Evolutionary conservation across 2,113 vertebrate genomes (phyloP).

Genomic region (Zosterops lateralis): DNA sequence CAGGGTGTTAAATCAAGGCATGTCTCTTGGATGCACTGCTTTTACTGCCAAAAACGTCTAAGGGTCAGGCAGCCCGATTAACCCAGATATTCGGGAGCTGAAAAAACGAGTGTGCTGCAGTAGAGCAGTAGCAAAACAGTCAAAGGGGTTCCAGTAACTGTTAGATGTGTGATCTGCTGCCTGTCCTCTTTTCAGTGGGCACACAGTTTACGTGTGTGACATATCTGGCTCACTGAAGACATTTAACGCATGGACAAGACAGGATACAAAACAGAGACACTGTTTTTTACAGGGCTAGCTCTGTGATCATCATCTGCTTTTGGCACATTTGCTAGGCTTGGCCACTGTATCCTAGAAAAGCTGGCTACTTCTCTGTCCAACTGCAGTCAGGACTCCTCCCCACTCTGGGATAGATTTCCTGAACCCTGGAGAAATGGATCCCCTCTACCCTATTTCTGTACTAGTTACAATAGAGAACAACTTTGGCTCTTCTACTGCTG

Average conservation of each 20-base stretch:
- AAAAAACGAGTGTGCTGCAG: not conserved
- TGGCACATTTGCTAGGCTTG: not conserved
- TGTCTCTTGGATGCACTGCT: constrained; percentile 8
- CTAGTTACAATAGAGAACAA: not conserved
- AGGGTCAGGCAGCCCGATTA: constrained; percentile 42
- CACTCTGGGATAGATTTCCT: not conserved
- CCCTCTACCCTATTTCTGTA: not conserved
- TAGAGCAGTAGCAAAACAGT: not conserved
- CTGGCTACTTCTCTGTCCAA: not conserved
- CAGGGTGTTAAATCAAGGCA: constrained; percentile 41
- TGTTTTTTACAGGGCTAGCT: not conserved
- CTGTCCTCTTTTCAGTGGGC: not conserved
- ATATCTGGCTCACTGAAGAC: not conserved
- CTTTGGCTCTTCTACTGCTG: not conserved
- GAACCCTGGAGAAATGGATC: not conserved
- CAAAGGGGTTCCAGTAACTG: not conserved
- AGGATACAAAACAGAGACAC: not conserved
- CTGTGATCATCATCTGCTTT: not conserved
- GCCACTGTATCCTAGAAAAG: not conserved
- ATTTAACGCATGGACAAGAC: not conserved
- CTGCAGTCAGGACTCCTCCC: not conserved
- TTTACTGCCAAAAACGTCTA: constrained; percentile 47
- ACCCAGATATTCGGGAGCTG: constrained; percentile 19
- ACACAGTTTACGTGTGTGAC: not conserved
- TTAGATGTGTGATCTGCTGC: not conserved